Evolutionary conservation across 2,113 vertebrate genomes (phyloP).

Genomic region (Lichenostomus cassidix): DNA sequence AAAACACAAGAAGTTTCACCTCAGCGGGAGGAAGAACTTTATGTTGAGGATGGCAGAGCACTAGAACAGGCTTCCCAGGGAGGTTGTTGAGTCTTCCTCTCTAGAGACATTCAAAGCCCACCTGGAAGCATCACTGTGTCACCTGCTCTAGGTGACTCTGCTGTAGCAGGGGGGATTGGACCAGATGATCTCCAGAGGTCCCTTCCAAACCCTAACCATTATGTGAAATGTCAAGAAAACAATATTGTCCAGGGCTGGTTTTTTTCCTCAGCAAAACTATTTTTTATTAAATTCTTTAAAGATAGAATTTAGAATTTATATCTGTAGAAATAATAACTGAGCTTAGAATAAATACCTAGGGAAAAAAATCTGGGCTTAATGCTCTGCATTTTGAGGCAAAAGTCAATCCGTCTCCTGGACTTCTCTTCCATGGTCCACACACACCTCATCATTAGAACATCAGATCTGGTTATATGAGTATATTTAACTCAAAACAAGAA

Average conservation of each 20-base stretch:
- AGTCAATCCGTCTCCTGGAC: neutral
- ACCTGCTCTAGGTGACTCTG: neutral
- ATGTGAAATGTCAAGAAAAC: neutral
- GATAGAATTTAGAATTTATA: neutral
- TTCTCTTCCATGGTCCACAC: neutral
- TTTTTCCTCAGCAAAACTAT: neutral
- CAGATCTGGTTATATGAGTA: neutral
- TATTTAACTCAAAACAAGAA: neutral
- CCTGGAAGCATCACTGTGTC: neutral
- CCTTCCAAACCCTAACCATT: neutral
- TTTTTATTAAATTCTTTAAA: neutral
- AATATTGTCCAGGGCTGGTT: neutral
- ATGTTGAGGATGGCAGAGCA: neutral
- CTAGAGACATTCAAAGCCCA: neutral
- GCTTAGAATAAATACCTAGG: neutral
- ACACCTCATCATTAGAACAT: neutral
- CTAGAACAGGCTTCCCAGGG: neutral
- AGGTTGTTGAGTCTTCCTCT: neutral
- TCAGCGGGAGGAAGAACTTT: neutral
- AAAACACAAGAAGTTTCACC: neutral
- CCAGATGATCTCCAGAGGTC: neutral
- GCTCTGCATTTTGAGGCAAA: neutral
- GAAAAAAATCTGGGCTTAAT: neutral
- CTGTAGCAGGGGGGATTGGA: fast-evolving
- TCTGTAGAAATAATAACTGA: neutral